Percentiles rank a stretch among this genome's conserved stretches.
Evolutionary conservation across 1,140 invertebrate genomes (phyloP).

Genomic region (Dicyema japonicum): DNA sequence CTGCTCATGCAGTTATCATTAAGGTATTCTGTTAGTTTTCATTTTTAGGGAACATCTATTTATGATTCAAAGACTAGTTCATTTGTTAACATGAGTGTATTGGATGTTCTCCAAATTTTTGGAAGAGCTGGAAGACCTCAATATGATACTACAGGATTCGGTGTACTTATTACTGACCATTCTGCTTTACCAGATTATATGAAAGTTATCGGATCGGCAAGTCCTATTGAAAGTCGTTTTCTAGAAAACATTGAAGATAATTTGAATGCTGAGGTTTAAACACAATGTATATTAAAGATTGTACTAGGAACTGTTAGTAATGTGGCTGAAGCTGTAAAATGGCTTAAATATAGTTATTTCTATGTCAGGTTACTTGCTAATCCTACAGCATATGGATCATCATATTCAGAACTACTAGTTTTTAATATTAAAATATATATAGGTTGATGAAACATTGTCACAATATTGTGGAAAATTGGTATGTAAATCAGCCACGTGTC

Average conservation of each 20-base stretch:
- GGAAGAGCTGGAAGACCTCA: constrained; percentile 66
- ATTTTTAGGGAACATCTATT: constrained; percentile 54
- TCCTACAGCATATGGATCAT: constrained; percentile 54
- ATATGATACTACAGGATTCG: constrained; percentile 40
- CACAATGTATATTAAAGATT: constrained; percentile 28
- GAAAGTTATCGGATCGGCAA: constrained; percentile 63
- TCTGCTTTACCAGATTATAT: constrained; percentile 71
- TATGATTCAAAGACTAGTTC: constrained; percentile 74
- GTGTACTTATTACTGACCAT: constrained; percentile 68
- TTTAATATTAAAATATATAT: constrained; percentile 5
- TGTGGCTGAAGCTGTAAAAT: constrained; percentile 69
- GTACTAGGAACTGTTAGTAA: constrained; percentile 68
- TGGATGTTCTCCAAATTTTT: constrained; percentile 93
- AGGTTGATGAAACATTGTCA: constrained; percentile 41
- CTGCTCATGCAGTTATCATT: constrained; percentile 82
- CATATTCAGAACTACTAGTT: constrained; percentile 28
- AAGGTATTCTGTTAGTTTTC: constrained; percentile 25
- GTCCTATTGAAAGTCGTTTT: constrained; percentile 89
- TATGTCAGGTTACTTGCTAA: constrained; percentile 70
- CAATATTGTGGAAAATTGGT: constrained; percentile 38
- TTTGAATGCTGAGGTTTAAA: constrained; percentile 67
- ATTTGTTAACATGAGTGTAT: constrained; percentile 68
- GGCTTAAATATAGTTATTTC: constrained; percentile 84
- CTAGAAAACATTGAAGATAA: constrained; percentile 61
- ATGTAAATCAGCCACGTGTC: constrained; percentile 35